Percentiles rank a stretch among this genome's conserved stretches.
These are phyloP conservation scores for Paedocypris sp. DNA, from an alignment of 2,113 vertebrate species.

Conservation along the genomic window DNA sequence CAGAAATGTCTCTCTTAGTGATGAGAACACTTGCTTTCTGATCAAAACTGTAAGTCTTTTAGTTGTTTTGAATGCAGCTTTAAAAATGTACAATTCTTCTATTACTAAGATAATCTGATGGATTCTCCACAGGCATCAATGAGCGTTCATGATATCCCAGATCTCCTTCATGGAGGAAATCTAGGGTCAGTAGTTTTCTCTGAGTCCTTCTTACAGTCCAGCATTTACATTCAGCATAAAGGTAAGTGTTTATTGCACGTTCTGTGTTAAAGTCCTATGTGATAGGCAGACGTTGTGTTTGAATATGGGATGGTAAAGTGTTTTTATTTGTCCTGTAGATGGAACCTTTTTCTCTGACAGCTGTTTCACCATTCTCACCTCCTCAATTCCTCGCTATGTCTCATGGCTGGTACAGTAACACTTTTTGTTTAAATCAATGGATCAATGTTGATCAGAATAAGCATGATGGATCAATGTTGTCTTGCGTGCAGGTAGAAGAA, in stretches of 20 bases:
- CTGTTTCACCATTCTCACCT: slow-evolving; percentile 74
- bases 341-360: slow-evolving; percentile 75
- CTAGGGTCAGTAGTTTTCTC: slow-evolving; percentile 89
- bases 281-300: too few relatives aligned
- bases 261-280: not conserved
- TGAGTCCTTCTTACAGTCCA: slow-evolving; percentile 88
- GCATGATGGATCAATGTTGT: not conserved
- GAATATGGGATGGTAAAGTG: not conserved
- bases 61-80: too few relatives aligned
- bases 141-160: slow-evolving; percentile 79
- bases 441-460: too few relatives aligned
- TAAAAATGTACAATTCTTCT: not conserved
- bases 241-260: slow-evolving; percentile 49
- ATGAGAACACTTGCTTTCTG: slow-evolving; percentile 64
- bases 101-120: not conserved
- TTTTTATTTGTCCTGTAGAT: slow-evolving; percentile 68
- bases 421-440: not conserved
- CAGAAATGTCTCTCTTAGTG: slow-evolving; percentile 73
- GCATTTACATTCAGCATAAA: slow-evolving; percentile 77
- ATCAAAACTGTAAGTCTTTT: slow-evolving; percentile 87
- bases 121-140: slow-evolving; percentile 65
- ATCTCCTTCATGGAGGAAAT: slow-evolving; percentile 60
- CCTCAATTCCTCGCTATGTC: slow-evolving; percentile 70
- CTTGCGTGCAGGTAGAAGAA: slow-evolving; percentile 75
- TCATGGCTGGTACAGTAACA: slow-evolving; percentile 78